Conservation (phyloP, 2,113 vertebrate species). For the Campylorhamphus procurvoides region DNA sequence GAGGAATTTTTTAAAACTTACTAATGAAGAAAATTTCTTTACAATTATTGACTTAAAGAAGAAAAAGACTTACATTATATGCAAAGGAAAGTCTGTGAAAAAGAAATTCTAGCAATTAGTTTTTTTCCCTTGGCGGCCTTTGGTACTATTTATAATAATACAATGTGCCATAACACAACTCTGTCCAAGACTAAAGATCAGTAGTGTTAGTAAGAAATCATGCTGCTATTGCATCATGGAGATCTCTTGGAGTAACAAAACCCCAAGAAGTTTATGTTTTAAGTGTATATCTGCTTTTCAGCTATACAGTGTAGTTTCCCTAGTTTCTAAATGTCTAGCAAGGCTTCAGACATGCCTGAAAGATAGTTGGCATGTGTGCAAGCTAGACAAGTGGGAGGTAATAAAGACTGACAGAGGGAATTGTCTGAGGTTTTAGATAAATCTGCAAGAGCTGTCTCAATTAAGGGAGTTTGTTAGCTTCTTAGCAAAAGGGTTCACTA, state of each 20-base stretch:
- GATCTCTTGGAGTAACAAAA: neutral
- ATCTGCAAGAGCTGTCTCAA: neutral
- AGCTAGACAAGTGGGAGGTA: neutral
- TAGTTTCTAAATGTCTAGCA: neutral
- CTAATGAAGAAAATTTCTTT: neutral
- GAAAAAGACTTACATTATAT: neutral
- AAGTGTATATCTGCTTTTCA: neutral
- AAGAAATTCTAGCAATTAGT: neutral
- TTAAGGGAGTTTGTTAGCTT: neutral
- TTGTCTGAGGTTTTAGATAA: slow-evolving; percentile 18
- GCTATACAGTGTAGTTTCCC: neutral
- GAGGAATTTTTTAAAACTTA: neutral
- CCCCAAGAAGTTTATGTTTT: neutral
- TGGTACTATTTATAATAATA: neutral
- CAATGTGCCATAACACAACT: neutral
- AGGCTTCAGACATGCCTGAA: neutral
- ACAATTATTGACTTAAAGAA: neutral
- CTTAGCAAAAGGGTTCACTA: neutral
- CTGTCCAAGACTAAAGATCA: neutral
- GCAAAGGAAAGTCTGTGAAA: neutral
- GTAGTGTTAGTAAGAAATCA: neutral
- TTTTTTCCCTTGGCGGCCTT: neutral
- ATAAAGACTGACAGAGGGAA: neutral
- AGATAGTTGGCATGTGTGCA: neutral
- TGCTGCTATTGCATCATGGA: neutral